A percentile compares a stretch with the other conserved stretches of the same genome.
phyloP scores from a whole-genome alignment of 2,797 vertebrate genomes.

The Ctenopoma multispine region DNA sequence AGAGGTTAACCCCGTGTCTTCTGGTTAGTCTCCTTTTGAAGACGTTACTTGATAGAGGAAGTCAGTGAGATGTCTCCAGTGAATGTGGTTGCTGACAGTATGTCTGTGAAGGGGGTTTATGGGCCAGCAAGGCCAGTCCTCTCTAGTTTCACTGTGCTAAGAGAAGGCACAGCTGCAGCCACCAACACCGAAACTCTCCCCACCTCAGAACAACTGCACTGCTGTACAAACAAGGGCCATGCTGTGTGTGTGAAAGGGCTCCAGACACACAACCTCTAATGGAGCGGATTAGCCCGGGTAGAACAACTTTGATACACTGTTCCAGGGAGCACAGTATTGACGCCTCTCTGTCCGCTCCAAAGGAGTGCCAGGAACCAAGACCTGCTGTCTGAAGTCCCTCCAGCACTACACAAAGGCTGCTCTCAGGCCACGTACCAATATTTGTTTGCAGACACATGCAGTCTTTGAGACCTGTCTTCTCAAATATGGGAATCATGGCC shows the following conservation, averaged over 20 bases:
- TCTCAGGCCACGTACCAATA: constrained; percentile 35
- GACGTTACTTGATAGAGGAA: constrained; percentile 29
- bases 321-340: constrained; percentile 54
- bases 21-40: constrained; percentile 28
- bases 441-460: constrained; percentile 30
- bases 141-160: constrained; percentile 87
- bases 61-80: constrained; percentile 43
- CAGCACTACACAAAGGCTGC: constrained; percentile 53
- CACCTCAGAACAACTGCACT: constrained; percentile 88
- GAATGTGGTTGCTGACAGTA: constrained; percentile 82
- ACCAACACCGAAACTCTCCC: constrained; percentile 69
- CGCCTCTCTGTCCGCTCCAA: constrained; percentile 48
- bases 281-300: constrained; percentile 75
- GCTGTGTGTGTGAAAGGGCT: constrained; percentile 83
- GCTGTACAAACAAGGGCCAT: constrained; percentile 84
- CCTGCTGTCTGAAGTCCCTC: constrained; percentile 65
- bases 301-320: constrained; percentile 67
- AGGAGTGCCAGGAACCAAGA: constrained; percentile 35
- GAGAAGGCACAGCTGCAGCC: constrained; percentile 89
- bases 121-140: constrained; percentile 79
- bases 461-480: not conserved
- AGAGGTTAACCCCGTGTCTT: constrained; percentile 18
- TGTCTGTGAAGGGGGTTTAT: constrained; percentile 72
- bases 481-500: not conserved
- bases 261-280: constrained; percentile 75